Percentiles rank a stretch among this genome's conserved stretches.
Evolutionary conservation across 2,888 invertebrate genomes (phyloP).

Genomic region (Rhagophthalmus giganteus): DNA sequence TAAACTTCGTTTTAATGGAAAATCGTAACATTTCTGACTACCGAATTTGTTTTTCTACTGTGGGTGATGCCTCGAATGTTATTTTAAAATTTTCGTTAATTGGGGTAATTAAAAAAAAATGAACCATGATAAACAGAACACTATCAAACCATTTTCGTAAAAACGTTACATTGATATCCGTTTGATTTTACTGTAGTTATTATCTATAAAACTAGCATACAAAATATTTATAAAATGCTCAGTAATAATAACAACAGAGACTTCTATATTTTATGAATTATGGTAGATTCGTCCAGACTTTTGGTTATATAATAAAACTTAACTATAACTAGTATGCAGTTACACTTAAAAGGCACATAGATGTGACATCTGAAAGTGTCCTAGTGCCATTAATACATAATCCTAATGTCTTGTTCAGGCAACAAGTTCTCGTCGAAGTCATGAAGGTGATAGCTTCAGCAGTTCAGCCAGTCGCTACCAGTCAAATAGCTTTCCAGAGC

Average conservation of each 20-base stretch:
- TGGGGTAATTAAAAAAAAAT: background rate
- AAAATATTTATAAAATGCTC: too few species aligned
- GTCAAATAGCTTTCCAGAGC: constrained; percentile 60
- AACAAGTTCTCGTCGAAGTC: constrained; percentile 49
- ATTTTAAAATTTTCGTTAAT: background rate
- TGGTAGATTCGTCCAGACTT: too few species aligned
- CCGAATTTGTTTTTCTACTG: too few species aligned
- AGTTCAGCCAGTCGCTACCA: constrained; percentile 59
- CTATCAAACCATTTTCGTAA: background rate
- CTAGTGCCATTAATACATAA: constrained; percentile 21
- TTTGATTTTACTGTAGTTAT: constrained; percentile 3
- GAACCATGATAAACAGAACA: background rate
- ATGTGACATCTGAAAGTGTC: constrained; percentile 44
- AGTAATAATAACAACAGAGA: too few species aligned
- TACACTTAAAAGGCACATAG: constrained; percentile 37
- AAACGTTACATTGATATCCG: background rate
- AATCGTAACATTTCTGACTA: background rate
- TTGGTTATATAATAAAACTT: too few species aligned
- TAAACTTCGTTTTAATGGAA: constrained; percentile 5
- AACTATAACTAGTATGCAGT: too few species aligned
- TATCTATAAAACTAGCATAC: too few species aligned
- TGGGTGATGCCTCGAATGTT: too few species aligned
- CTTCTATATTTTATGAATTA: too few species aligned
- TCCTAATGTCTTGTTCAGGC: constrained; percentile 50
- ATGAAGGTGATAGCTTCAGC: constrained; percentile 60